A percentile compares a stretch with the other conserved stretches of the same genome.
Conservation (phyloP, 1,140 invertebrate species). For the Sipha flava region DNA sequence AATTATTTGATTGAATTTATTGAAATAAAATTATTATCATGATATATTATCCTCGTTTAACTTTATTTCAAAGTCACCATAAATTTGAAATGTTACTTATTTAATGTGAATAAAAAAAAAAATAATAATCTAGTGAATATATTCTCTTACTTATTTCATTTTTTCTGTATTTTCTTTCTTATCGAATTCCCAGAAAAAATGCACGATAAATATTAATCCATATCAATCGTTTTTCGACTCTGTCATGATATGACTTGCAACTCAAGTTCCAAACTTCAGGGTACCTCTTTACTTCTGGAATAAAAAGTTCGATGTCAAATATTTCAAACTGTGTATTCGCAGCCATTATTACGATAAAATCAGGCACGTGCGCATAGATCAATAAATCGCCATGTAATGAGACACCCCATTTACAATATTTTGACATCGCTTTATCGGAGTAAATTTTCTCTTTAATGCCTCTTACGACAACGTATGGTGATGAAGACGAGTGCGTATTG, state of each 20-base stretch:
- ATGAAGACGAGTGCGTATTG: background rate
- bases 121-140: no score
- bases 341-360: background rate
- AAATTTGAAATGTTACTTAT: no score
- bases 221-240: conserved; percentile 39
- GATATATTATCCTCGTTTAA: no score
- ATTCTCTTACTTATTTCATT: conserved; percentile 12
- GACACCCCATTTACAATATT: background rate
- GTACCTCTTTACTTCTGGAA: background rate
- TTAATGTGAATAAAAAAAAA: no score
- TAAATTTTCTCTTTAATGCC: background rate
- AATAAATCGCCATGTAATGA: background rate
- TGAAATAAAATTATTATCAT: no score
- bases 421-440: background rate
- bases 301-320: background rate
- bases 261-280: conserved; percentile 32
- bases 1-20: no score
- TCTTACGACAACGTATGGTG: background rate
- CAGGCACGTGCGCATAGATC: background rate
- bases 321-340: background rate
- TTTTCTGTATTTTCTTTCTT: background rate
- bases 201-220: background rate
- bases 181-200: background rate
- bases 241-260: conserved; percentile 45
- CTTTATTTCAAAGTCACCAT: no score